A percentile compares a stretch with the other conserved stretches of the same genome.
These are phyloP conservation scores for Pemphredon lugubris DNA, from an alignment of 2,888 invertebrate species.

Conservation along the genomic window DNA sequence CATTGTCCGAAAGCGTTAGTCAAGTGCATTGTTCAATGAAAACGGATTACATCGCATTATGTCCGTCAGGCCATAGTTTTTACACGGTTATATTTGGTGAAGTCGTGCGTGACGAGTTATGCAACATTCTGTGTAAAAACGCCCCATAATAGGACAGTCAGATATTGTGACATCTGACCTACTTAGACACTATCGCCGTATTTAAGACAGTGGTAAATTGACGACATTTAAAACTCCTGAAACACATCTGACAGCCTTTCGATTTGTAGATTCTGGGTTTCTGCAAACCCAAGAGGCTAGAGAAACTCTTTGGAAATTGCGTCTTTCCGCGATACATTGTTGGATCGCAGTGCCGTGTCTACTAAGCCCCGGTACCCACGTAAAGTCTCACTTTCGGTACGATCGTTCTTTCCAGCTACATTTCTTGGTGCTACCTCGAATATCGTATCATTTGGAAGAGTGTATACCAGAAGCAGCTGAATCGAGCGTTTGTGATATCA, in stretches of 20 bases:
- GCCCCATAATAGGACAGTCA: constrained; percentile 67
- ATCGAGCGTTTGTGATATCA: too few species aligned
- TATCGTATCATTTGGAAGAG: constrained; percentile 4
- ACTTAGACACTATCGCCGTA: constrained; percentile 68
- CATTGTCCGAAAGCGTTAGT: constrained; percentile 73
- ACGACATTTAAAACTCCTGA: constrained; percentile 38
- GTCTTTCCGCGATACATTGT: constrained; percentile 64
- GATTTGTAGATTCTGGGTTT: constrained; percentile 46
- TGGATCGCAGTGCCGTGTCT: constrained; percentile 61
- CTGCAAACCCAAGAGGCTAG: constrained; percentile 21
- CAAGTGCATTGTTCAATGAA: constrained; percentile 76
- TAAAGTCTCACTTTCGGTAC: constrained; percentile 23
- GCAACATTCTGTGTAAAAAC: constrained; percentile 73
- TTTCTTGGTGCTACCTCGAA: constrained; percentile 18
- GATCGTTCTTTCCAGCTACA: constrained; percentile 33
- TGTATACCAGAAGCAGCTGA: too few species aligned
- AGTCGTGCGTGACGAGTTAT: constrained; percentile 75
- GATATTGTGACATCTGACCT: constrained; percentile 77
- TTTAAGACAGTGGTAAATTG: constrained; percentile 61
- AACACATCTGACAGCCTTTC: constrained; percentile 49
- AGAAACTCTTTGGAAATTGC: constrained; percentile 63
- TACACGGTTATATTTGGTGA: constrained; percentile 71
- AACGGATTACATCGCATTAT: constrained; percentile 72
- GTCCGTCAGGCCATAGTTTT: constrained; percentile 68
- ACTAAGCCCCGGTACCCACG: constrained; percentile 44